These are phyloP conservation scores for Sciurus niger DNA, from an alignment of 2,113 vertebrate genomes.

Conservation along the genomic window DNA sequence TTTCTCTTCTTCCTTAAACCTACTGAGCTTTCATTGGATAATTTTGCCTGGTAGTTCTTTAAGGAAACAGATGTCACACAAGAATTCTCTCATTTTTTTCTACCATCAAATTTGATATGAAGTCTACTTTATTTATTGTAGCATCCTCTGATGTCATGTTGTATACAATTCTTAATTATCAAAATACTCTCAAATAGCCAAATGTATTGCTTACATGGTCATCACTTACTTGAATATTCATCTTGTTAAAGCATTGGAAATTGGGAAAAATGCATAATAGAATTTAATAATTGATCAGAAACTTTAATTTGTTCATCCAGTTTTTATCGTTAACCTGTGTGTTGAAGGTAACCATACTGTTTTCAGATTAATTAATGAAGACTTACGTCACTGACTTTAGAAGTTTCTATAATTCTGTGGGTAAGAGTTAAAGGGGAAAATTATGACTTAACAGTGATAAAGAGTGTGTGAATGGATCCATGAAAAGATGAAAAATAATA, in stretches of 20 bases:
- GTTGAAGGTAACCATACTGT: not conserved
- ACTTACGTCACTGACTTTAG: slow-evolving; percentile 2
- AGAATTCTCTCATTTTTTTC: not conserved
- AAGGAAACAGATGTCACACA: not conserved
- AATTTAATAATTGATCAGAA: slow-evolving; percentile 11
- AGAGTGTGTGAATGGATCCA: not conserved
- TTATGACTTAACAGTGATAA: not conserved
- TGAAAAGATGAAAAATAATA: slow-evolving; percentile 4
- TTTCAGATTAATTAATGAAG: slow-evolving; percentile 30
- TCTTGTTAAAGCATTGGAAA: slow-evolving; percentile 3
- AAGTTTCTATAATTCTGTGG: not conserved
- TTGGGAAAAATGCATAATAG: slow-evolving; percentile 46
- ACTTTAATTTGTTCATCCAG: slow-evolving; percentile 7
- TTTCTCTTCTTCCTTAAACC: not conserved
- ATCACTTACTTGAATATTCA: slow-evolving; percentile 25
- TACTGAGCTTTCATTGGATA: not conserved
- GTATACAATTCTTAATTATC: not conserved
- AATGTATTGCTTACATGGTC: not conserved
- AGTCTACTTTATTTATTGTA: not conserved
- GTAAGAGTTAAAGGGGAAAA: not conserved
- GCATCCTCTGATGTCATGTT: not conserved
- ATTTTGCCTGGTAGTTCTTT: slow-evolving; percentile 24
- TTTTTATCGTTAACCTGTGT: slow-evolving; percentile 15
- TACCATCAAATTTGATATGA: not conserved
- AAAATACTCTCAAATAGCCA: slow-evolving; percentile 10